A percentile compares a stretch with the other conserved stretches of the same genome.
These are phyloP conservation scores for Xiphophorus hellerii DNA, from an alignment of 2,113 vertebrate genomes.

Conservation along the genomic window DNA sequence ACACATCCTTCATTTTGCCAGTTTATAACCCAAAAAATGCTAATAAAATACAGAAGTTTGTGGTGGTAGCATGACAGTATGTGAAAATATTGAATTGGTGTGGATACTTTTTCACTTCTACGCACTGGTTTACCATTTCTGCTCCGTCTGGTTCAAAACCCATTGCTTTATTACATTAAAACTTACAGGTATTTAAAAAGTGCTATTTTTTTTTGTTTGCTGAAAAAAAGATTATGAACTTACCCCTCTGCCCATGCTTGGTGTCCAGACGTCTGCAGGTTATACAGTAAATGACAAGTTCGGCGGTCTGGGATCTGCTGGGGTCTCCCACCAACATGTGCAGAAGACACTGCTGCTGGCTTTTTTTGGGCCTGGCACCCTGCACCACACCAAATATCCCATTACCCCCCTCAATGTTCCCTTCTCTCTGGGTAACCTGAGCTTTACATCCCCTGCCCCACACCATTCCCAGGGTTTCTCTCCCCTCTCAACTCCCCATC, in stretches of 20 bases:
- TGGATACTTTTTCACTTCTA: constrained; percentile 10
- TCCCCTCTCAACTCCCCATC: not conserved
- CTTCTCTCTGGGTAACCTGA: constrained; percentile 66
- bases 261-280: constrained; percentile 36
- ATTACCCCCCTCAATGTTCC: constrained; percentile 12
- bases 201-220: not conserved
- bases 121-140: not conserved
- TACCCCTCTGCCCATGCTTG: constrained; percentile 80
- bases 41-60: too few relatives aligned
- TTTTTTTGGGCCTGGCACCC: constrained; percentile 72
- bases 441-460: constrained; percentile 1
- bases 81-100: too few relatives aligned
- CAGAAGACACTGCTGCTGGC: constrained; percentile 56
- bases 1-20: too few relatives aligned
- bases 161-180: not conserved
- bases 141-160: not conserved
- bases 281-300: constrained; percentile 41
- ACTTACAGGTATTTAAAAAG: not conserved
- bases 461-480: constrained; percentile 7
- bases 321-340: constrained; percentile 47
- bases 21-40: too few relatives aligned
- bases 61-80: too few relatives aligned
- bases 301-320: constrained; percentile 24
- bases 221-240: constrained; percentile 44
- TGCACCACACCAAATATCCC: constrained; percentile 28